A percentile compares a stretch with the other conserved stretches of the same genome.
Conservation (phyloP, 1,140 invertebrate genomes). For the Manduca sexta region DNA sequence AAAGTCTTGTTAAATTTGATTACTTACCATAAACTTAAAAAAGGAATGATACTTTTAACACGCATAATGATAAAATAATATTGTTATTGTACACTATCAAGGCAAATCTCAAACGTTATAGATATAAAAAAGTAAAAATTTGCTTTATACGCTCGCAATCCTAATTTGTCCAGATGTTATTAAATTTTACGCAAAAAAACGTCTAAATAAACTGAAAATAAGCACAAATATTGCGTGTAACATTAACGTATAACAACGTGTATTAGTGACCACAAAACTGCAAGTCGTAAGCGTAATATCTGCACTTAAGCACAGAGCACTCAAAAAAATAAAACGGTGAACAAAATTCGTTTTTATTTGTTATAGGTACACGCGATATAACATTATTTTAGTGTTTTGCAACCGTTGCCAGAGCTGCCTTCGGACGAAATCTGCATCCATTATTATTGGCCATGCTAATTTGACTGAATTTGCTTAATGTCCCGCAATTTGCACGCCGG, state of each 20-base stretch:
- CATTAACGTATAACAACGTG: not conserved
- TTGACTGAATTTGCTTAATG: slow-evolving; percentile 52
- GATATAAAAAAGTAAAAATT: too few relatives aligned
- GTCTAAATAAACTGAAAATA: too few relatives aligned
- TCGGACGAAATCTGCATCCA: slow-evolving; percentile 25
- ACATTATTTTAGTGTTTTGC: not conserved
- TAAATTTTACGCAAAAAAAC: too few relatives aligned
- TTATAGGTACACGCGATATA: slow-evolving; percentile 3
- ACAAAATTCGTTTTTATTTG: slow-evolving; percentile 4
- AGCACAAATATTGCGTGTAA: too few relatives aligned
- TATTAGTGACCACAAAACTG: slow-evolving; percentile 1
- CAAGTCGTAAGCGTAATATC: not conserved
- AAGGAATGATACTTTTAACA: too few relatives aligned
- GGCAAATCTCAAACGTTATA: too few relatives aligned
- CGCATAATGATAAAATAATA: too few relatives aligned
- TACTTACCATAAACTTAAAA: too few relatives aligned
- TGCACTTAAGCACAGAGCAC: not conserved
- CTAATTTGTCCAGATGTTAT: too few relatives aligned
- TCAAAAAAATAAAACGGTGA: not conserved
- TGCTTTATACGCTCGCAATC: too few relatives aligned
- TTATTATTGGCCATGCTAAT: slow-evolving; percentile 43
- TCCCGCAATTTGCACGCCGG: slow-evolving; percentile 38
- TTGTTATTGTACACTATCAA: too few relatives aligned
- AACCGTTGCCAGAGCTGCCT: slow-evolving; percentile 28
- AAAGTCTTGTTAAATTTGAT: too few relatives aligned